Base-by-base conservation (phyloP, 2,113 vertebrate species). In the Leiothrix lutea region DNA sequence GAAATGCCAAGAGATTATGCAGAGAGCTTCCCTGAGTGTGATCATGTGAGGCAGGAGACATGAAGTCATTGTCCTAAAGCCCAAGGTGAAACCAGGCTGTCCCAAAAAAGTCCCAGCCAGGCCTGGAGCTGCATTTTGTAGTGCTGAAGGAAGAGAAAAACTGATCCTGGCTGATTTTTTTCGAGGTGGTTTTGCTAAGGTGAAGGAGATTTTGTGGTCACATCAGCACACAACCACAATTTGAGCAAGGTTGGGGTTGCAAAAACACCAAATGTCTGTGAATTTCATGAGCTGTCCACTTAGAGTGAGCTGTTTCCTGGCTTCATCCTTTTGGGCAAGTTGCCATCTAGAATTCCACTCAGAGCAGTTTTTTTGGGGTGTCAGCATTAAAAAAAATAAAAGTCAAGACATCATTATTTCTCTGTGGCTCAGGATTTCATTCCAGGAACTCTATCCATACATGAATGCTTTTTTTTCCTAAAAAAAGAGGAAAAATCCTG, bases 1-100 rank as follows among this genome's bases (percentile, higher is more conserved):
- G 92, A 65, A 80, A 93, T 69, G 74, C 92, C 71, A 73, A 31
- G 81, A 65, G 88, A 94, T 94, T 79, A 93, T 88, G 82, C 92
- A 88, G 85, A 81, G 77, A 92, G 78, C 85, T 88, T 78, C 33
- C 80, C 86, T 88, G 45, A 13, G 3, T 35, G 22, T 38, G 48
- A 90, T 77, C 93, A 31, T n/a, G 33, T n/a, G 58, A 92, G 58
- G 71, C 79, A 73, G 85, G 50, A 90, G 87, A 94, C 44, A 19
- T 88, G 81, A 93, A 95, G 67, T 94, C 93, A 90, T 83, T 14
- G 15, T 96, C 67, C 79, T 70, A 13, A 85, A 88, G 75, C 60
- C 67, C 93, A 91, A 92, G 91, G 93, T 96, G 90, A 92, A 74
- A 31, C 16, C 62, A 62, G n/a, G 44, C 51, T 70, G 71, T 88